These are phyloP conservation scores for Pollachius pollachius DNA, from an alignment of 2,113 vertebrate genomes.

Conservation along the genomic window DNA sequence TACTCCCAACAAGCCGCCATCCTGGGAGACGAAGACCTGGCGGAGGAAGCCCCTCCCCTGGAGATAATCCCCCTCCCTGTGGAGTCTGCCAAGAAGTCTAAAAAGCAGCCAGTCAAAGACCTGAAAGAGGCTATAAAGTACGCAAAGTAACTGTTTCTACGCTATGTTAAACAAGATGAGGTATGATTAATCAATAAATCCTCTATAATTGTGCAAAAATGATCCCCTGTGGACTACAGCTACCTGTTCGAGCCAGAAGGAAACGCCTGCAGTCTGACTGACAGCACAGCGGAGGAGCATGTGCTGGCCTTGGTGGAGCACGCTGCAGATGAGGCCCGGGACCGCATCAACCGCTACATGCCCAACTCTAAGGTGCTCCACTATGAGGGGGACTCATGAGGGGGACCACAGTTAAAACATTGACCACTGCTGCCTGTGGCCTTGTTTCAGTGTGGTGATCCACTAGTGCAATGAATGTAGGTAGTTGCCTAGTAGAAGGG, in stretches of 20 bases:
- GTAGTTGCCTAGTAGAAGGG: too few relatives aligned
- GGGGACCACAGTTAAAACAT: neutral
- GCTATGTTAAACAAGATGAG: neutral
- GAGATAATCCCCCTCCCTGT: constrained; percentile 84
- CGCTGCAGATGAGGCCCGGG: constrained; percentile 92
- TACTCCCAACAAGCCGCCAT: constrained; percentile 98
- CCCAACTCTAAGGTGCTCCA: constrained; percentile 87
- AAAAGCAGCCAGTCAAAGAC: constrained; percentile 90
- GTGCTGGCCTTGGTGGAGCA: constrained; percentile 95
- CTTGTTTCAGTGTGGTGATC: neutral
- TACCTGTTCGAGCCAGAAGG: constrained; percentile 94
- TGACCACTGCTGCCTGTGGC: neutral
- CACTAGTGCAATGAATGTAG: too few relatives aligned
- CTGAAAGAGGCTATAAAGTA: constrained; percentile 91
- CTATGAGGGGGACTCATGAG: neutral
- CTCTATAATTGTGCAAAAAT: neutral
- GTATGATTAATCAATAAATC: too few relatives aligned
- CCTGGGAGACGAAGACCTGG: constrained; percentile 88
- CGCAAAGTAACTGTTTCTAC: constrained; percentile 11
- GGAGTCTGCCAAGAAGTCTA: constrained; percentile 93
- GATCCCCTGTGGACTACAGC: constrained; percentile 57
- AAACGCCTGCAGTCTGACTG: constrained; percentile 92
- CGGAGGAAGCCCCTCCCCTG: constrained; percentile 82
- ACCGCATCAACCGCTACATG: constrained; percentile 88
- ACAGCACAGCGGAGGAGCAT: constrained; percentile 96